Evolutionary conservation across 2,113 vertebrate species (phyloP).

Genomic region (Engystomops pustulosus): DNA sequence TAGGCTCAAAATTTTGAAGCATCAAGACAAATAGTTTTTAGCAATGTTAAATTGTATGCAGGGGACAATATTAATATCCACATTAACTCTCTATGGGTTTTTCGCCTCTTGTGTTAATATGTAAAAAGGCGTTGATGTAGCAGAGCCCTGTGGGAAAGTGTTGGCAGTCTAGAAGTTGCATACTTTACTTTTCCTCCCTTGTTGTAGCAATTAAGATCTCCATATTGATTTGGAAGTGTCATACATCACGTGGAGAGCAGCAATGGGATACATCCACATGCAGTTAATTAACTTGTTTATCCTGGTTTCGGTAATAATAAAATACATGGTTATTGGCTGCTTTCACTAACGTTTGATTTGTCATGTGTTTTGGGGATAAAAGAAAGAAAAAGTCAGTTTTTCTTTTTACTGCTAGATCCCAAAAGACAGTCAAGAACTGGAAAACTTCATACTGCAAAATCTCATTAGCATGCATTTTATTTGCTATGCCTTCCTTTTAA

Average conservation of each 20-base stretch:
- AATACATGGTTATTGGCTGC: slow-evolving; percentile 21
- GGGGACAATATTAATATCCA: neutral
- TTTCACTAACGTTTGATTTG: slow-evolving; percentile 13
- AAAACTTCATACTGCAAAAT: slow-evolving; percentile 43
- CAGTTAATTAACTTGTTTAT: slow-evolving; percentile 47
- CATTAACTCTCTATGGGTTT: neutral
- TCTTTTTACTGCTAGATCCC: slow-evolving; percentile 15
- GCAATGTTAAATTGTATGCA: neutral
- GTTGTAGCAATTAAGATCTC: slow-evolving; percentile 24
- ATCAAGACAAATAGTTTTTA: too few species aligned
- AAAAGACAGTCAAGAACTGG: slow-evolving; percentile 42
- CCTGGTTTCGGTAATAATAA: slow-evolving; percentile 24
- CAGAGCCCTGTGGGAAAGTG: neutral
- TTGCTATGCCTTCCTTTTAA: slow-evolving; percentile 57
- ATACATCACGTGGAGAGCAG: slow-evolving; percentile 3
- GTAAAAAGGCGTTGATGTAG: neutral
- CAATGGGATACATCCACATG: slow-evolving; percentile 26
- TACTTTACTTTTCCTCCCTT: slow-evolving; percentile 2
- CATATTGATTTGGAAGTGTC: slow-evolving; percentile 16
- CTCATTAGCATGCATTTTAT: slow-evolving; percentile 57
- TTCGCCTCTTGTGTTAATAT: neutral
- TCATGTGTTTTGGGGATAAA: slow-evolving; percentile 38
- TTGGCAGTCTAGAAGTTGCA: neutral
- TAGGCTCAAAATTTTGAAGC: too few species aligned
- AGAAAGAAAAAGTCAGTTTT: slow-evolving; percentile 30